phyloP scores from a whole-genome alignment of 2,797 vertebrate species.

The Apogon talboti region DNA sequence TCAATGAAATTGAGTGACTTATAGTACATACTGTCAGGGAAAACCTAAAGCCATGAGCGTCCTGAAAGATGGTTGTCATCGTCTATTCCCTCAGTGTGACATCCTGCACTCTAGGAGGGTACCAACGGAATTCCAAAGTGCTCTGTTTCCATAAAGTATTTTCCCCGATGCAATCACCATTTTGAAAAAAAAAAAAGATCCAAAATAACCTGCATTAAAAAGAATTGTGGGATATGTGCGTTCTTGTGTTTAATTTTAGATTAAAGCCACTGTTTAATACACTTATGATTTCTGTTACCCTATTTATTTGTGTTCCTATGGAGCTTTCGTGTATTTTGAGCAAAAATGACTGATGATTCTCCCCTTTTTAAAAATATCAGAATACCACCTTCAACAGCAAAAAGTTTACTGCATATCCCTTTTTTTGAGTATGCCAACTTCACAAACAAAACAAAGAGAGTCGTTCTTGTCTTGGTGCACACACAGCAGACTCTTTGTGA shows the following conservation, averaged over 20 bases:
- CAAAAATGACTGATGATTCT: no score
- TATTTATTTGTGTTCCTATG: no score
- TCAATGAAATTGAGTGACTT: neutral
- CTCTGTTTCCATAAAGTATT: neutral
- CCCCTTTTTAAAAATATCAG: neutral
- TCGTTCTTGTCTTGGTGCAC: neutral
- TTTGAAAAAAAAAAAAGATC: neutral
- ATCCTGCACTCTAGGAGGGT: neutral
- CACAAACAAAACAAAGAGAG: neutral
- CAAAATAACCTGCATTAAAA: neutral
- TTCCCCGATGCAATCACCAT: neutral
- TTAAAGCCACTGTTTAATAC: neutral
- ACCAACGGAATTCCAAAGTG: neutral
- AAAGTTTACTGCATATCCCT: slow-evolving; percentile 2
- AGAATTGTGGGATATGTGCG: neutral
- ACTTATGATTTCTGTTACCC: neutral
- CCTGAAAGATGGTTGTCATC: slow-evolving; percentile 25
- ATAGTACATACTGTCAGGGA: neutral
- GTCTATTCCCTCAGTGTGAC: slow-evolving; percentile 17
- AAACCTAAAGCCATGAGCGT: slow-evolving; percentile 13
- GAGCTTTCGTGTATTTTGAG: no score
- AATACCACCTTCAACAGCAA: neutral
- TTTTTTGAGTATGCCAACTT: neutral
- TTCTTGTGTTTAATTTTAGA: neutral
- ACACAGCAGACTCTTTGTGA: neutral